phyloP scores from a whole-genome alignment of 30 jellyfish, hydroid and myxozoan genomes.

The Hydractinia symbiolongicarpus region DNA sequence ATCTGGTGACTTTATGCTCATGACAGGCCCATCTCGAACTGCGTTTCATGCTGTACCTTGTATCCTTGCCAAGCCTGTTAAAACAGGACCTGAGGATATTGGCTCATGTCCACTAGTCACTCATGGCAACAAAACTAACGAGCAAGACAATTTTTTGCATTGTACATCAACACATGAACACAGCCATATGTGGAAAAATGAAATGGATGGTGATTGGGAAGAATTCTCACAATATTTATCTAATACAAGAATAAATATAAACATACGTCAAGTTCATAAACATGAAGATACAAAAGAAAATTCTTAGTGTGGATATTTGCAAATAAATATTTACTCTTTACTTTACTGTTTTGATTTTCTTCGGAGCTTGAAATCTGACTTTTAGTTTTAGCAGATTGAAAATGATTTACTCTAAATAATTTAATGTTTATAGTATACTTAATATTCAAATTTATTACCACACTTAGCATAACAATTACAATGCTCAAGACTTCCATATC shows the following conservation, averaged over 20 bases:
- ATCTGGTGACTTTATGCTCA: conserved; percentile 79
- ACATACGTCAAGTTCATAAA: conserved; percentile 89
- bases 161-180: neutral
- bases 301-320: neutral
- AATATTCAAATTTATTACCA: no score
- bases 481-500: no score
- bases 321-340: no score
- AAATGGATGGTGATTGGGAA: conserved; percentile 24
- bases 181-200: conserved; percentile 21
- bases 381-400: no score
- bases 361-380: no score
- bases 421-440: no score
- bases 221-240: conserved; percentile 63
- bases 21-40: conserved; percentile 89
- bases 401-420: no score
- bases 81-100: conserved; percentile 27
- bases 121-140: neutral
- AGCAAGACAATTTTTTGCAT: neutral
- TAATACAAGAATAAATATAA: conserved; percentile 74
- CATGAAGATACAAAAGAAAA: neutral
- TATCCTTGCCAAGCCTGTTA: conserved; percentile 36
- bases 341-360: no score
- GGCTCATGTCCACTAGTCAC: conserved; percentile 25
- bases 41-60: conserved; percentile 99
- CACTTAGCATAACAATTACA: no score